Evolutionary conservation across 2,888 invertebrate genomes (phyloP), one percentile per base, ranked within the genome.

Genomic region (Synergus umbraculus): DNA sequence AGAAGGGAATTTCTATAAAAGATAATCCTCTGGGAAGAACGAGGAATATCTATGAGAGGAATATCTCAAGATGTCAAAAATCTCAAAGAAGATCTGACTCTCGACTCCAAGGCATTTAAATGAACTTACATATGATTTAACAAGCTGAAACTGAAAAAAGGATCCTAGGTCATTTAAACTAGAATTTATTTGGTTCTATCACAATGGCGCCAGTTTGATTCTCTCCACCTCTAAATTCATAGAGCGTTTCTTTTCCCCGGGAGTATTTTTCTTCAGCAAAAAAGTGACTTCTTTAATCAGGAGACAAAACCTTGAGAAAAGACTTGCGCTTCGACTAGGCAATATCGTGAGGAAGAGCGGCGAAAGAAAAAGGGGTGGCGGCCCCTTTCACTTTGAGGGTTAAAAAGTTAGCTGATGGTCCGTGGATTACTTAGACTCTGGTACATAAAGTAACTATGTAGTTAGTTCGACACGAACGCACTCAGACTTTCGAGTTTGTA

Each of bases 351-450:
- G 73, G 49, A 54, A 69, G 13, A 69, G 49, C 29, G 54, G 22
- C 29, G 15, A 46, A 69, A 46, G 22, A 46, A 9, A 29, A 29
- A 37, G 22, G n/a, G 22, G 65, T 46, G 85, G 80, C 84, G 83
- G 82, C 79, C 78, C 80, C 82, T 87, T 86, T 85, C 84, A 84
- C 87, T 88, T 88, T 85, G 85, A 87, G 87, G 84, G 85, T 86
- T 86, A 87, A 88, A 84, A 85, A 87, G 89, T 86, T 85, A 83
- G 86, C 83, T 84, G 87, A 85, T 87, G 88, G 86, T 85, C 84
- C 84, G 83, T 84, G 84, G 83, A 87, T 87, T 87, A 87, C 86
- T 86, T 84, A 86, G 83, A 84, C 79, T 49, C 80, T 82, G 85
- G 69, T 77, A 79, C 77, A 77, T 79, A 77, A 79, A 77, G 79